These are phyloP conservation scores for Sylvietta virens DNA, from an alignment of 2,113 vertebrate species.

Conservation along the genomic window DNA sequence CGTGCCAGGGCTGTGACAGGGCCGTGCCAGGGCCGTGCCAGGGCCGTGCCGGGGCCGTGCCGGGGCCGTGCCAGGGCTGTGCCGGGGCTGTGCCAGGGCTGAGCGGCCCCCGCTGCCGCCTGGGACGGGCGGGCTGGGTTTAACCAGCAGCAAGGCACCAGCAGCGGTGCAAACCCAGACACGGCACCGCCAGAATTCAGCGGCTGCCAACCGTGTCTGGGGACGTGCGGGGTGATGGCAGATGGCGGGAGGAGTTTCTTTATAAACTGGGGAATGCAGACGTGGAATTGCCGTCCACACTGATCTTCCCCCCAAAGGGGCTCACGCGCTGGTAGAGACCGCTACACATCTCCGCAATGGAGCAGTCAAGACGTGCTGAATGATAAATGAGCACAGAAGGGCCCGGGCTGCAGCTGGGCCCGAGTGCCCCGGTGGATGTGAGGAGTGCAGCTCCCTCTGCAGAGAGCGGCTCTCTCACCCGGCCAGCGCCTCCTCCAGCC, in stretches of 20 bases:
- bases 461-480: accelerated
- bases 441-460: background rate
- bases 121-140: accelerated
- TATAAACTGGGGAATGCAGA: background rate
- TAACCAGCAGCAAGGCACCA: accelerated
- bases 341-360: slow-evolving; percentile 3
- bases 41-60: too few relatives aligned
- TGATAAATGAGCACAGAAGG: background rate
- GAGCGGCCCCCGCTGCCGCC: background rate
- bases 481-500: background rate
- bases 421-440: background rate
- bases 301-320: background rate
- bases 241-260: background rate
- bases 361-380: slow-evolving; percentile 10
- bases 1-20: background rate
- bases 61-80: background rate
- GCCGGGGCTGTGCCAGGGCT: accelerated
- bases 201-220: background rate
- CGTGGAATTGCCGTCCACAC: background rate
- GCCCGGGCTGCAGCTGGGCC: background rate
- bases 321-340: background rate
- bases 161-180: background rate
- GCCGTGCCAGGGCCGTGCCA: background rate
- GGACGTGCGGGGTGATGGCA: background rate
- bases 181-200: background rate